These are phyloP conservation scores for Rhyacichthys aspro DNA, from an alignment of 2,797 vertebrate species.

Conservation along the genomic window DNA sequence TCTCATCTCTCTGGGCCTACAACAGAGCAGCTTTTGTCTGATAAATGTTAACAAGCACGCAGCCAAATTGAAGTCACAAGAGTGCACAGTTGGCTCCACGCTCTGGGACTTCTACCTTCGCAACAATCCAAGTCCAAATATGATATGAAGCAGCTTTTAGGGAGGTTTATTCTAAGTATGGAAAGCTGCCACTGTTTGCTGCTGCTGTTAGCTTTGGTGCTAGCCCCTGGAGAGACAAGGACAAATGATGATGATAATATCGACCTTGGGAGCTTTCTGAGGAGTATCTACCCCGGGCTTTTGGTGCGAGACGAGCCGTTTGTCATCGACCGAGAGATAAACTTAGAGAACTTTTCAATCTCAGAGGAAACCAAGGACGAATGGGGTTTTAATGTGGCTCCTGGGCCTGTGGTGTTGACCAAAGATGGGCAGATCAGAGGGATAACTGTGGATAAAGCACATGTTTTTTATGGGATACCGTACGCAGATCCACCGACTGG, in stretches of 20 bases:
- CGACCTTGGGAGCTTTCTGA: conserved; percentile 61
- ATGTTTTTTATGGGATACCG: conserved; percentile 79
- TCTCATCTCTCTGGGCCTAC: conserved; percentile 37
- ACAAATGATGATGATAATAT: conserved; percentile 44
- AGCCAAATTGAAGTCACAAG: conserved; percentile 77
- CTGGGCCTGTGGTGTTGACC: conserved; percentile 69
- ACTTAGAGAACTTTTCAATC: conserved; percentile 27
- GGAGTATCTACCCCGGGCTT: conserved; percentile 50
- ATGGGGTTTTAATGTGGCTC: conserved; percentile 14
- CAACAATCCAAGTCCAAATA: conserved; percentile 36
- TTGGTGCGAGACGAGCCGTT: conserved; percentile 47
- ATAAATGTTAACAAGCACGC: conserved; percentile 31
- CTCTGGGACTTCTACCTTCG: conserved; percentile 9
- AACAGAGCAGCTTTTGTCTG: conserved; percentile 69
- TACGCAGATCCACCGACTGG: conserved; percentile 80
- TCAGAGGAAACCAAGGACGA: conserved; percentile 31
- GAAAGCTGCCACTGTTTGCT: conserved; percentile 49
- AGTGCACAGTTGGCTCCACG: conserved; percentile 4
- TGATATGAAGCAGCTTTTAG: conserved; percentile 34
- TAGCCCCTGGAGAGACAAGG: conserved; percentile 35
- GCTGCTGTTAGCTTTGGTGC: conserved; percentile 54
- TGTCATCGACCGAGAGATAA: conserved; percentile 43
- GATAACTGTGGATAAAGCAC: conserved; percentile 67
- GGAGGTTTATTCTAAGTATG: conserved; percentile 55
- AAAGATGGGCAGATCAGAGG: conserved; percentile 74